phyloP scores from a whole-genome alignment of 1,140 invertebrate species.

The Planococcus citri region DNA sequence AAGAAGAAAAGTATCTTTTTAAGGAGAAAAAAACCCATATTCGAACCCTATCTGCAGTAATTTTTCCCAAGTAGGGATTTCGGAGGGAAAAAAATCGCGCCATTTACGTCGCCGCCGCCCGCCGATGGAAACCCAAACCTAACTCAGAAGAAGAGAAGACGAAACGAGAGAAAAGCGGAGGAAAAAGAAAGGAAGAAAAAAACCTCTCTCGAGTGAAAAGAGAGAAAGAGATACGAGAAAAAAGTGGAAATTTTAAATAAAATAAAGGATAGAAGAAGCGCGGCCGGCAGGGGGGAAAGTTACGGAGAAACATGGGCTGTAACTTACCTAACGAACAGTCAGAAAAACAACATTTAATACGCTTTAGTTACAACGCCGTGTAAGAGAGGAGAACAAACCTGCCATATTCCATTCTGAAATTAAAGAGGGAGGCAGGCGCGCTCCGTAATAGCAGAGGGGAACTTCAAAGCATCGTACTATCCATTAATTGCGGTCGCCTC shows the following conservation, averaged over 20 bases:
- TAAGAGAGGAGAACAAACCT: conserved; percentile 13
- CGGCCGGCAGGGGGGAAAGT: background rate
- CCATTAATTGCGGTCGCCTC: conserved; percentile 15
- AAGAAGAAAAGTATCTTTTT: too few relatives aligned
- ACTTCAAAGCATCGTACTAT: conserved; percentile 9
- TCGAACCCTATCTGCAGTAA: conserved; percentile 1
- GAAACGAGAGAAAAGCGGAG: too few relatives aligned
- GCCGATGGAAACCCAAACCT: too few relatives aligned
- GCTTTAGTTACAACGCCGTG: conserved; percentile 14
- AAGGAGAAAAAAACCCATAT: too few relatives aligned
- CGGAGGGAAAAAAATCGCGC: too few relatives aligned
- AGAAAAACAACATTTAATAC: conserved; percentile 20
- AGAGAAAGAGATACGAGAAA: too few relatives aligned
- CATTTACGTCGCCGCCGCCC: too few relatives aligned
- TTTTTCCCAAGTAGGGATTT: conserved; percentile 6
- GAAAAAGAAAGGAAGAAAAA: too few relatives aligned
- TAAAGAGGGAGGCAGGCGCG: conserved; percentile 11
- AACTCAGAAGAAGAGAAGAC: too few relatives aligned
- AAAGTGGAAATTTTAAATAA: conserved; percentile 20
- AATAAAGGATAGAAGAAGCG: background rate
- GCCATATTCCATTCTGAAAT: conserved; percentile 19
- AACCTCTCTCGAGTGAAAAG: background rate
- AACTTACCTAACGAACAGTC: conserved; percentile 20
- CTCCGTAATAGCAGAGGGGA: conserved; percentile 16
- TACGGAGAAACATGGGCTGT: conserved; percentile 19